phyloP scores from a whole-genome alignment of 2,888 invertebrate genomes.

The Agrotis ipsilon region DNA sequence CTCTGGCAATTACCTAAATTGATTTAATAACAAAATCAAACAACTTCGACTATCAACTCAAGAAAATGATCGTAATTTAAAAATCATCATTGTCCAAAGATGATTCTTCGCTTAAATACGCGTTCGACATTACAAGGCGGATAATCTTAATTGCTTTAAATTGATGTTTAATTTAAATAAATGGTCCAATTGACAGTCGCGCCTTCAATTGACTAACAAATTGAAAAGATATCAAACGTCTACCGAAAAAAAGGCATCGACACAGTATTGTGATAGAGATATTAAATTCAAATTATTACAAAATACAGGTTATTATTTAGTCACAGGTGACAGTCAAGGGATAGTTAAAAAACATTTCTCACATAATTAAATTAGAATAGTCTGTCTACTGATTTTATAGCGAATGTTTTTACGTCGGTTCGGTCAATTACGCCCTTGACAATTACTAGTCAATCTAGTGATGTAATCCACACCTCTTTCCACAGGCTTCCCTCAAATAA shows the following conservation, averaged over 20 bases:
- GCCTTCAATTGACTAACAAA: conserved; percentile 62
- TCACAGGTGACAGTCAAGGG: no score
- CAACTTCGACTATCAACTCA: neutral
- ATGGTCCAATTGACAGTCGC: conserved; percentile 55
- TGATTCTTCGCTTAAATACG: conserved; percentile 29
- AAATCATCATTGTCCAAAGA: neutral
- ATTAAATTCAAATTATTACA: conserved; percentile 1
- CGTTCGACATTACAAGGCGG: conserved; percentile 32
- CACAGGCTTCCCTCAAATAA: no score
- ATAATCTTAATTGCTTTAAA: conserved; percentile 64
- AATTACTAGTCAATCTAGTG: no score
- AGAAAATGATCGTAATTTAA: conserved; percentile 8
- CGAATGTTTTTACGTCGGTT: no score
- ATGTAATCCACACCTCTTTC: no score
- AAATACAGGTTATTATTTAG: neutral
- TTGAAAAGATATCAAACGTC: conserved; percentile 48
- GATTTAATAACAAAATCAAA: neutral
- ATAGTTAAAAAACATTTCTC: no score
- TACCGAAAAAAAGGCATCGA: conserved; percentile 23
- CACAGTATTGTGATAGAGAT: neutral
- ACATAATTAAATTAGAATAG: no score
- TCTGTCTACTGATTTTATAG: no score
- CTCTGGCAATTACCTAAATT: neutral
- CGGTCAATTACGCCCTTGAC: no score
- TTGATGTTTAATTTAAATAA: conserved; percentile 65